Base-by-base conservation (phyloP, 1,140 invertebrate species). In the Zaprionus vittiger region DNA sequence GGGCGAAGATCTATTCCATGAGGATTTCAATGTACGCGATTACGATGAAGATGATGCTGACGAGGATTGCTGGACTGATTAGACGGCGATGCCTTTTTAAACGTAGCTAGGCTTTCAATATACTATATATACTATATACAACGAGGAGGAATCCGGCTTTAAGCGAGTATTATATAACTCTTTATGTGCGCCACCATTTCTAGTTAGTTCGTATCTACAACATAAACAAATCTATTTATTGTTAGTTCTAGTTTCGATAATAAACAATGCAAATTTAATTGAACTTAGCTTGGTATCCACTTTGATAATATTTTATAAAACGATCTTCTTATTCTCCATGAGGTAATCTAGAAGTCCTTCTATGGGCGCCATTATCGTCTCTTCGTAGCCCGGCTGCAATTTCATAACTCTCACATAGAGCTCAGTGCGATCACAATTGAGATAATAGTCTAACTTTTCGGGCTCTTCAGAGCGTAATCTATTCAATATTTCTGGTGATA, bases 1-100 rank as follows among this genome's bases (percentile, higher is more conserved):
- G 78, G 80, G 89, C 72, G 92, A 92, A 37, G 91, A 92, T 60
- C 73, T 92, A 14, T 92, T 92, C 64, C 83, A 92, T 65, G 91
- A 92, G 80, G 91, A 92, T 55, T 92, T 92, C 63, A 92, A 91
- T 81, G 83, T 92, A 17, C 73, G 79, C 17, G 91, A 92, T 57
- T 92, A 78, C 12, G 85, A 92, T 12, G 91, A 92, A 44, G 74
- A 83, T 5, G 80, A 89, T 55, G 75, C 41, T n/a, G 81, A 82
- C 15, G 85, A 87, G 66, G 89, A 91, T 67, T 91, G 84, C 79
- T 92, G 91, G 91, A 92, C 91, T 77, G 91, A 92, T 64, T 91
- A 83, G 82, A 20, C 22, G 22, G 17, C 26, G 28, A 63, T 37
- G 55, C 47, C 72, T 24, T 70, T 70, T 79, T 65, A 70, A 74